Conservation (phyloP, 1,140 invertebrate genomes). For the Zaprionus vittiger region DNA sequence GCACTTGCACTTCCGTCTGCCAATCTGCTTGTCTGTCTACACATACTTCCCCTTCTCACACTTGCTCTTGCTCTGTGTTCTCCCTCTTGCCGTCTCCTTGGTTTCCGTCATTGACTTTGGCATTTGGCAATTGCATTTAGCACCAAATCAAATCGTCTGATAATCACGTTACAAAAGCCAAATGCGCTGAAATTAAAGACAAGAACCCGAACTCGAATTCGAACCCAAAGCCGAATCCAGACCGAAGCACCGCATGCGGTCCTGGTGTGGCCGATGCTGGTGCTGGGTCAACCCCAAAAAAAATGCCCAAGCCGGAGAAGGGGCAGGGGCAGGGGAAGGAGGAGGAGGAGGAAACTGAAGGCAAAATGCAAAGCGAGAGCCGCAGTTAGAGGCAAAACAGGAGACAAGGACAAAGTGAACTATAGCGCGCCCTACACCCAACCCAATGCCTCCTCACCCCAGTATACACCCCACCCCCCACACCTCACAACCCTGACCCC, state of each 20-base stretch:
- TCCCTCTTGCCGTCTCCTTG: conserved; percentile 6
- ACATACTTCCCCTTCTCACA: neutral
- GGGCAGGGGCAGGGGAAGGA: neutral
- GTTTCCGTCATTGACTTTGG: conserved; percentile 68
- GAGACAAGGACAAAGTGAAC: conserved; percentile 15
- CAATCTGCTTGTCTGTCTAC: neutral
- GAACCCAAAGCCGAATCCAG: conserved; percentile 7
- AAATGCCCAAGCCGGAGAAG: neutral
- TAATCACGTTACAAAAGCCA: conserved; percentile 84
- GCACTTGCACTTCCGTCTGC: conserved; percentile 5
- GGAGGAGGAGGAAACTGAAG: neutral
- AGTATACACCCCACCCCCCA: neutral
- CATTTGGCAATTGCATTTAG: conserved; percentile 83
- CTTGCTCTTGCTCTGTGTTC: neutral
- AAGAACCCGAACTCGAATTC: conserved; percentile 40
- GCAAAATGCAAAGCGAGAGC: conserved; percentile 10
- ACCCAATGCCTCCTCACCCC: neutral
- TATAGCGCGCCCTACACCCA: conserved; percentile 7
- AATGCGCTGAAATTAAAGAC: conserved; percentile 79
- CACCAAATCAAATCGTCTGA: conserved; percentile 84
- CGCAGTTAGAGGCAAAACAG: conserved; percentile 58
- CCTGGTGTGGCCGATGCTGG: neutral
- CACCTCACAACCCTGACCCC: neutral
- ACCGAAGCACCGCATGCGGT: conserved; percentile 1
- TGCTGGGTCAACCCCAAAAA: conserved; percentile 33